Percentiles rank a stretch among this genome's conserved stretches.
phyloP scores from a whole-genome alignment of 2,888 invertebrate genomes.

The Acholoe squamosa region DNA sequence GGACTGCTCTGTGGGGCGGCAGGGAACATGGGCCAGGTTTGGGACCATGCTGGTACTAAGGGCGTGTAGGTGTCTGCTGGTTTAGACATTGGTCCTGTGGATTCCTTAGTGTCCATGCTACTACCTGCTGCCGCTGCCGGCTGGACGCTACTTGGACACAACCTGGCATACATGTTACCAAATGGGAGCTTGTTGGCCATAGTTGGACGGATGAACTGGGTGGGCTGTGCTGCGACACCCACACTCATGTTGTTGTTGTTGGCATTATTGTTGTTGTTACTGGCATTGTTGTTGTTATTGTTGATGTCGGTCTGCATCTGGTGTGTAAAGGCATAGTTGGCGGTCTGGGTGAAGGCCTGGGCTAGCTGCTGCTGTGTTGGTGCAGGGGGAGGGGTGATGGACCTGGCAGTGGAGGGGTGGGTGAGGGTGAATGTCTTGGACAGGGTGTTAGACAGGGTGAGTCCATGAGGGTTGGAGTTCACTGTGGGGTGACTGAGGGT shows the following conservation, averaged over 20 bases:
- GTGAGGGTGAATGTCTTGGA: background rate
- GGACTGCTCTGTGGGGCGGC: background rate
- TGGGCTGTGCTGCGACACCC: background rate
- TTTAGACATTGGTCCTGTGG: background rate
- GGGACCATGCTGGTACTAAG: slow-evolving; percentile 15
- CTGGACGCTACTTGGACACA: background rate
- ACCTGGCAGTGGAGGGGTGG: background rate
- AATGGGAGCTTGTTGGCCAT: background rate
- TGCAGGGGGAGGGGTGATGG: background rate
- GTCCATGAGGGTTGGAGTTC: background rate
- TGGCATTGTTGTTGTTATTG: background rate
- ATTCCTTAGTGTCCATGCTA: background rate
- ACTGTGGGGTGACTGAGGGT: background rate
- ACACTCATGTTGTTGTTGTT: background rate
- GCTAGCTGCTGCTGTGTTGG: background rate
- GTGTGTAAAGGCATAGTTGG: background rate
- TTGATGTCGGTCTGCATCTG: background rate
- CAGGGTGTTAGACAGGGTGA: background rate
- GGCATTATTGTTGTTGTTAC: background rate
- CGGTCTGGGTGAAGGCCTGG: background rate
- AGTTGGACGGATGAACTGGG: background rate
- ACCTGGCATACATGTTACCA: background rate
- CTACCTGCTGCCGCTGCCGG: background rate
- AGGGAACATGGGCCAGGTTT: slow-evolving; percentile 23
- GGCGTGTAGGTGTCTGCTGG: background rate